Conservation (phyloP, 2,888 invertebrate species). For the Euzetes globulus region DNA sequence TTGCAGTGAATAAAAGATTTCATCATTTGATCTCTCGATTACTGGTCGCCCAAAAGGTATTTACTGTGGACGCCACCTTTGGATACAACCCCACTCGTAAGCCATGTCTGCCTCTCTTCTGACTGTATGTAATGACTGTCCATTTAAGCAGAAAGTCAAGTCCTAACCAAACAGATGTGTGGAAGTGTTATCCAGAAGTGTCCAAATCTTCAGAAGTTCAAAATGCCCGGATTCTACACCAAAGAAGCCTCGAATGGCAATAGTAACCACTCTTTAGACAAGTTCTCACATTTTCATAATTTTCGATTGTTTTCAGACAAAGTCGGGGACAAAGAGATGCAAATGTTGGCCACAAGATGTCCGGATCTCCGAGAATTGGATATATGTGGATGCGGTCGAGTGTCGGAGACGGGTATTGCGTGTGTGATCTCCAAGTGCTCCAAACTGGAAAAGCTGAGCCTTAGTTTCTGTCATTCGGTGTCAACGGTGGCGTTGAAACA, state of each 20-base stretch:
- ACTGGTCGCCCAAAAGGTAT: constrained; percentile 6
- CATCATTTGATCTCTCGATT: neutral
- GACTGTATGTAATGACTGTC: neutral
- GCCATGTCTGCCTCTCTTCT: neutral
- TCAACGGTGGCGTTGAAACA: neutral
- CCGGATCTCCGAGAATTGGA: constrained; percentile 6
- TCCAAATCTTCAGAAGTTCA: constrained; percentile 16
- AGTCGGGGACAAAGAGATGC: neutral
- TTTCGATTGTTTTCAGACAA: neutral
- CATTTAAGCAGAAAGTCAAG: neutral
- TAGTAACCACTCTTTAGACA: neutral
- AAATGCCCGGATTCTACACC: constrained; percentile 20
- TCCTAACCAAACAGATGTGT: neutral
- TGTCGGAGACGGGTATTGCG: neutral
- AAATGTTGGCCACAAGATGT: neutral
- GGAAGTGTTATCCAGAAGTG: neutral
- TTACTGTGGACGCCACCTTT: neutral
- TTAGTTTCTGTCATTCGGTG: constrained; percentile 16
- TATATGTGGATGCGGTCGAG: constrained; percentile 24
- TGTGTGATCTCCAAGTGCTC: neutral
- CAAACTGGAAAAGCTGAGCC: neutral
- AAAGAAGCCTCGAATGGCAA: neutral
- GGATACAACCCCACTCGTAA: neutral
- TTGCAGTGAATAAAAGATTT: constrained; percentile 1
- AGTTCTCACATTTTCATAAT: neutral